phyloP scores from a whole-genome alignment of 2,888 invertebrate genomes.

The Crioceris asparagi region DNA sequence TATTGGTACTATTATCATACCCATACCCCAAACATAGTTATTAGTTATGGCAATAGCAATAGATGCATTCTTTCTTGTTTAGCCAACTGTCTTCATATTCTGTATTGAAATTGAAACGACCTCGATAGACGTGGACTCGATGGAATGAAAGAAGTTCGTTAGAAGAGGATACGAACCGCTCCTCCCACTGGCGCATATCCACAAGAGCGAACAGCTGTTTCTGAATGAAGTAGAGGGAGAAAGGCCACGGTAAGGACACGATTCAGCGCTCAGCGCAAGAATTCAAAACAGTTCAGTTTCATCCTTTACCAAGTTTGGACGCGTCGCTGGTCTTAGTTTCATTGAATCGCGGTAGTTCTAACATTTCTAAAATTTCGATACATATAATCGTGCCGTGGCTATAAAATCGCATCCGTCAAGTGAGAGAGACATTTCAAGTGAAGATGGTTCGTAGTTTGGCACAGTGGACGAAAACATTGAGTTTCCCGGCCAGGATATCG shows the following conservation, averaged over 20 bases:
- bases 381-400: not conserved
- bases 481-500: slow-evolving; percentile 76
- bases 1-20: too few relatives aligned
- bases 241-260: slow-evolving; percentile 37
- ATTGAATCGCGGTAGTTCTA: not conserved
- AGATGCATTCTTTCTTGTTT: too few relatives aligned
- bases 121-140: too few relatives aligned
- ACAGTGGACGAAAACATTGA: slow-evolving; percentile 85
- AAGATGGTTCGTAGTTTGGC: slow-evolving; percentile 78
- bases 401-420: slow-evolving; percentile 1
- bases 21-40: too few relatives aligned
- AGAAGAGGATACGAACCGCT: not conserved
- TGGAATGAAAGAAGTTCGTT: too few relatives aligned
- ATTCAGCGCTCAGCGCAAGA: slow-evolving; percentile 24
- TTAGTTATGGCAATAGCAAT: too few relatives aligned
- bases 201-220: slow-evolving; percentile 36
- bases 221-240: slow-evolving; percentile 29
- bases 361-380: not conserved
- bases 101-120: too few relatives aligned
- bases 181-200: slow-evolving; percentile 10
- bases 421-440: not conserved
- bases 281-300: slow-evolving; percentile 24
- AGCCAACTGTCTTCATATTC: too few relatives aligned
- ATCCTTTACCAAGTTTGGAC: slow-evolving; percentile 6
- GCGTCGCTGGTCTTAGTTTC: slow-evolving; percentile 1